Conservation (phyloP, 2,797 vertebrate genomes). For the Chiroxiphia lanceolata region DNA sequence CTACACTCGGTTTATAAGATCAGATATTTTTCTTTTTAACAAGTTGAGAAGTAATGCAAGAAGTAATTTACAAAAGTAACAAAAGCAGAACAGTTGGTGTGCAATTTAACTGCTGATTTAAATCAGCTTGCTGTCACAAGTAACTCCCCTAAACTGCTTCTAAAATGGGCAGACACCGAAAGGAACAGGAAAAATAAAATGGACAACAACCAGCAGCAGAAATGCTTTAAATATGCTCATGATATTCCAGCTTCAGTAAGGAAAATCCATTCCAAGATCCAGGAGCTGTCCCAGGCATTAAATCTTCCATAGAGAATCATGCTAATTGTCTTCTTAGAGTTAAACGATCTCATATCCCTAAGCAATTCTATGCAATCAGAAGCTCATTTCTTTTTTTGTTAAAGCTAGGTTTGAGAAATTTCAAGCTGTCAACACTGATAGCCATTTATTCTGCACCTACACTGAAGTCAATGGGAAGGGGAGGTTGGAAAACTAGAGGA, state of each 20-base stretch:
- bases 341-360: background rate
- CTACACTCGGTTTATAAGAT: background rate
- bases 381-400: background rate
- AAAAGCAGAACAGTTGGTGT: background rate
- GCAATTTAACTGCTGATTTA: background rate
- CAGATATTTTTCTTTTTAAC: background rate
- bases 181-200: background rate
- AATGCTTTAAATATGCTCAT: background rate
- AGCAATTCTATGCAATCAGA: background rate
- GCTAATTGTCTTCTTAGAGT: background rate
- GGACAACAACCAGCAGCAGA: background rate
- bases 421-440: background rate
- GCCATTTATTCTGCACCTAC: background rate
- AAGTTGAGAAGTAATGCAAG: background rate
- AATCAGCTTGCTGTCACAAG: background rate
- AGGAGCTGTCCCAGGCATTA: background rate
- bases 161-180: background rate
- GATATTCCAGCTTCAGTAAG: background rate
- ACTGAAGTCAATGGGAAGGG: background rate
- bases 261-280: background rate
- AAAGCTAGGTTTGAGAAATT: background rate
- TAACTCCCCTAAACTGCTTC: background rate
- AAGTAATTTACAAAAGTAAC: background rate
- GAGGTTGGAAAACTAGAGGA: background rate
- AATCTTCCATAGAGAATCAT: background rate